Evolutionary conservation across 2,888 invertebrate species (phyloP).

Genomic region (Luperina testacea): DNA sequence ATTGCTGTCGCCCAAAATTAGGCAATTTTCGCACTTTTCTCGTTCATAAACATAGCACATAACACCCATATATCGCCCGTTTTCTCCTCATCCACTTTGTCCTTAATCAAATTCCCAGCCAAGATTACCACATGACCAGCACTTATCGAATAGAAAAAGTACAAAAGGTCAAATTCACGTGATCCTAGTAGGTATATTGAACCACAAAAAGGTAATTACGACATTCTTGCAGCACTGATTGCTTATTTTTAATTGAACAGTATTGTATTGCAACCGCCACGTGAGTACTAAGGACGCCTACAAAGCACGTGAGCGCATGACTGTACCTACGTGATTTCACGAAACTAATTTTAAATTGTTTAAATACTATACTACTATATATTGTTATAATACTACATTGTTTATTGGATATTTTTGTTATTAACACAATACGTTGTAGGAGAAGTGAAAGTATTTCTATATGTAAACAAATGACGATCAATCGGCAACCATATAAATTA

Average conservation of each 20-base stretch:
- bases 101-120: too few relatives aligned
- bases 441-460: constrained; percentile 5
- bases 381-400: not conserved
- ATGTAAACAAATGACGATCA: not conserved
- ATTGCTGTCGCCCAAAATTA: too few relatives aligned
- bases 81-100: too few relatives aligned
- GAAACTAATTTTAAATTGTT: constrained; percentile 23
- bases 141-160: not conserved
- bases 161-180: constrained; percentile 16
- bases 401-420: not conserved
- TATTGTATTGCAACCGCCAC: constrained; percentile 8
- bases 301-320: constrained; percentile 33
- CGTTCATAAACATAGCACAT: too few relatives aligned
- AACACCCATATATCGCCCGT: too few relatives aligned
- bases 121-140: too few relatives aligned
- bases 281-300: constrained; percentile 26
- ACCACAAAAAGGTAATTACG: constrained; percentile 37
- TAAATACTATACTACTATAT: not conserved
- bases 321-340: constrained; percentile 19
- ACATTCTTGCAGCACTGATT: constrained; percentile 14
- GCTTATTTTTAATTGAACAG: constrained; percentile 25
- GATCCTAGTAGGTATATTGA: constrained; percentile 18
- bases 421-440: not conserved
- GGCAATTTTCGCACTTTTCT: too few relatives aligned
- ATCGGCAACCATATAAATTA: not conserved